Conservation (phyloP, 2,888 invertebrate species). For the Andrena trimmerana region DNA sequence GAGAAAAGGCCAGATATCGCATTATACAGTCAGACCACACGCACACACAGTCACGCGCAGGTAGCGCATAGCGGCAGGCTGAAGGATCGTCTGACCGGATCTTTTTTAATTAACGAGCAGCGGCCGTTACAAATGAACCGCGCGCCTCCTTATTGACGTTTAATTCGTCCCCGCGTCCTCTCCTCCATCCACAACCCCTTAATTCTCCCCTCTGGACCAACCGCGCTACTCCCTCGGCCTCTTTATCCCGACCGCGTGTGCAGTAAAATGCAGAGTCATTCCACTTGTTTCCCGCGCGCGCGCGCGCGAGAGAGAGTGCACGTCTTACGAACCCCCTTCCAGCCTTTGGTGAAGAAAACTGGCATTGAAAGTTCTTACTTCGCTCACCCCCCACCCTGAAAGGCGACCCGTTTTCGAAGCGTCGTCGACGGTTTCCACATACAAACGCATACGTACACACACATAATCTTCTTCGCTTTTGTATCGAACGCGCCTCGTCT, state of each 20-base stretch:
- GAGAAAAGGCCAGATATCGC: slow-evolving; percentile 31
- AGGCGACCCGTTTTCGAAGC: slow-evolving; percentile 55
- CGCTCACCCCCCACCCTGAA: slow-evolving; percentile 55
- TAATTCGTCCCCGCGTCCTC: slow-evolving; percentile 69
- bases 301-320: slow-evolving; percentile 14
- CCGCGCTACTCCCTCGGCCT: slow-evolving; percentile 9
- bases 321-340: slow-evolving; percentile 47
- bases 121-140: slow-evolving; percentile 73
- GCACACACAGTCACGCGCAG: not conserved
- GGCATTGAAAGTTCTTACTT: slow-evolving; percentile 74
- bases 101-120: slow-evolving; percentile 75
- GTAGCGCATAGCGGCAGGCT: slow-evolving; percentile 27
- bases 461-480: not conserved
- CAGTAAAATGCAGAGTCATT: slow-evolving; percentile 17
- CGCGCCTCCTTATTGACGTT: slow-evolving; percentile 76
- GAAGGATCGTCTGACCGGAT: slow-evolving; percentile 51
- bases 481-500: slow-evolving; percentile 30
- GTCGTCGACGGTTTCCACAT: slow-evolving; percentile 51
- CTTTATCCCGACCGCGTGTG: slow-evolving; percentile 37
- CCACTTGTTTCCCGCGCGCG: slow-evolving; percentile 23
- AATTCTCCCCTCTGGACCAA: slow-evolving; percentile 1
- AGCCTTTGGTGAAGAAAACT: slow-evolving; percentile 53
- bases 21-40: slow-evolving; percentile 26
- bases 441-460: not conserved
- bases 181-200: slow-evolving; percentile 13